Percentiles rank a stretch among this genome's conserved stretches.
Evolutionary conservation across 2,888 invertebrate genomes (phyloP).

Genomic region (Eristalinus aeneus): DNA sequence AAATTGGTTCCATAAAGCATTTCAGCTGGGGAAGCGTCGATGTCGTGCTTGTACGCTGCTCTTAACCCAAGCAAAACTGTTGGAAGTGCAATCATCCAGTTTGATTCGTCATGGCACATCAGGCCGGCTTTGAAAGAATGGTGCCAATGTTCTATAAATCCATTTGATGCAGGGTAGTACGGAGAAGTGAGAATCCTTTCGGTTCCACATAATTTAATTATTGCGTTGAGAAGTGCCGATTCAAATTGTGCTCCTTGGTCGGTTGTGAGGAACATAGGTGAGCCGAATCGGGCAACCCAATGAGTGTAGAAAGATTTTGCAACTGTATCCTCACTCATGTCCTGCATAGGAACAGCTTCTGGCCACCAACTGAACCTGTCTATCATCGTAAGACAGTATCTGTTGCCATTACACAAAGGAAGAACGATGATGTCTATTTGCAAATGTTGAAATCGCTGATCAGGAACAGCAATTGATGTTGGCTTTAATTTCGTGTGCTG

Average conservation of each 20-base stretch:
- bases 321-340: slow-evolving; percentile 35
- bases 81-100: slow-evolving; percentile 33
- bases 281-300: slow-evolving; percentile 49
- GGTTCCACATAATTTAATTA: slow-evolving; percentile 22
- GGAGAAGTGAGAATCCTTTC: slow-evolving; percentile 26
- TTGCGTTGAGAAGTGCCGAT: slow-evolving; percentile 26
- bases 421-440: background rate
- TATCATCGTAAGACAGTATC: background rate
- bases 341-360: slow-evolving; percentile 40
- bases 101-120: slow-evolving; percentile 35
- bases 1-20: slow-evolving; percentile 31
- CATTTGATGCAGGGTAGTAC: slow-evolving; percentile 54
- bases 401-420: background rate
- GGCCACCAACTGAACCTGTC: background rate
- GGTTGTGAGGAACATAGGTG: slow-evolving; percentile 38
- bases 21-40: slow-evolving; percentile 31
- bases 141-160: slow-evolving; percentile 50
- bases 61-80: slow-evolving; percentile 23
- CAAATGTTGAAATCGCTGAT: background rate
- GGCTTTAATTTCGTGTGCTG: slow-evolving; percentile 1
- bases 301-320: slow-evolving; percentile 34
- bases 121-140: slow-evolving; percentile 34
- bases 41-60: slow-evolving; percentile 15
- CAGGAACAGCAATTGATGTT: slow-evolving; percentile 4
- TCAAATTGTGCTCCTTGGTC: slow-evolving; percentile 60